Evolutionary conservation across 2,888 invertebrate species (phyloP).

Genomic region (Romanomermis culicivorax): DNA sequence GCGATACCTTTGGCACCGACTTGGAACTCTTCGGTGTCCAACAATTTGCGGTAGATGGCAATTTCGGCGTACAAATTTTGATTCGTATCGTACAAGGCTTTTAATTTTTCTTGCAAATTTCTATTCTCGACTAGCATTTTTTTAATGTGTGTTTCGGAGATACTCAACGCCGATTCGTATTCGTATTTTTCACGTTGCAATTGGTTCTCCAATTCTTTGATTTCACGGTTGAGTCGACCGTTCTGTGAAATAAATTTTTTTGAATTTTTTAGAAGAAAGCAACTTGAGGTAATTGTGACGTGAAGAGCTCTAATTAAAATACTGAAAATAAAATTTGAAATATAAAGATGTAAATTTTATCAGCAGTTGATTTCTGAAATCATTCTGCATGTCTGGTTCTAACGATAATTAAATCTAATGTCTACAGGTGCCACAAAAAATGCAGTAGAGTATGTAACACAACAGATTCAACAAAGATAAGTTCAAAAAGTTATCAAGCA

Average conservation of each 20-base stretch:
- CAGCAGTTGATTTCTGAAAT: too few relatives aligned
- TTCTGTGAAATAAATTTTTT: slow-evolving; percentile 25
- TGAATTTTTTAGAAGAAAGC: too few relatives aligned
- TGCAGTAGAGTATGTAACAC: too few relatives aligned
- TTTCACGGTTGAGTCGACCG: slow-evolving; percentile 33
- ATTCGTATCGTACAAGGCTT: slow-evolving; percentile 35
- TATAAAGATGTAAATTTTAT: too few relatives aligned
- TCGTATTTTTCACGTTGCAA: slow-evolving; percentile 33
- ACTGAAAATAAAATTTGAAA: too few relatives aligned
- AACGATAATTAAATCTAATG: too few relatives aligned
- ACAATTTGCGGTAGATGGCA: slow-evolving; percentile 37
- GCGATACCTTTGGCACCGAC: too few relatives aligned
- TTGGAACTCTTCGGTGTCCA: slow-evolving; percentile 37
- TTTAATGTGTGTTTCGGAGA: slow-evolving; percentile 28
- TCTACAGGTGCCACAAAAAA: too few relatives aligned
- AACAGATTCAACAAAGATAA: too few relatives aligned
- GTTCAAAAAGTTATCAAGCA: too few relatives aligned
- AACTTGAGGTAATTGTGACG: background rate
- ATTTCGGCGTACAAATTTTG: slow-evolving; percentile 37
- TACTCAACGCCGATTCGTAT: slow-evolving; percentile 31
- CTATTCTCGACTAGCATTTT: slow-evolving; percentile 28
- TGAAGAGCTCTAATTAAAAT: too few relatives aligned
- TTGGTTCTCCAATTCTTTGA: slow-evolving; percentile 33
- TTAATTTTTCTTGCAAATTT: slow-evolving; percentile 29
- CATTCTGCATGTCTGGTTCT: too few relatives aligned